Percentiles rank a stretch among this genome's conserved stretches.
phyloP scores from a whole-genome alignment of 2,113 vertebrate genomes.

The Bettongia penicillata region DNA sequence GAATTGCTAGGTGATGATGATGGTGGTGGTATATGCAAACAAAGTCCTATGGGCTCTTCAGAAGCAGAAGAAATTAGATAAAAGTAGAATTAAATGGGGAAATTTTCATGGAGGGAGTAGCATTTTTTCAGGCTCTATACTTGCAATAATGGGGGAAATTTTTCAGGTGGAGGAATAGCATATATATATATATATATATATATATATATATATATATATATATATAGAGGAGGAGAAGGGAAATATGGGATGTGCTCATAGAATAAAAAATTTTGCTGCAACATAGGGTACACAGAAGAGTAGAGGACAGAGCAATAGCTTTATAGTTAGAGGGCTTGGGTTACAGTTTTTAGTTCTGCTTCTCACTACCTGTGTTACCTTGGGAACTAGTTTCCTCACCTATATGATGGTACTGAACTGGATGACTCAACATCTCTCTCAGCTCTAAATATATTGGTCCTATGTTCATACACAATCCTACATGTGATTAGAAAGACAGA shows the following conservation, averaged over 20 bases:
- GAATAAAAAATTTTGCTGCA: not conserved
- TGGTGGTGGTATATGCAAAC: not conserved
- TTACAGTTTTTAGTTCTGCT: not conserved
- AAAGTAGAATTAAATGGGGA: not conserved
- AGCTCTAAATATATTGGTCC: not conserved
- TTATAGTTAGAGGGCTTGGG: not conserved
- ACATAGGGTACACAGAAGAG: not conserved
- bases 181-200: not conserved
- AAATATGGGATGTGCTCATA: not conserved
- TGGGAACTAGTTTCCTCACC: not conserved
- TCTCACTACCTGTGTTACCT: not conserved
- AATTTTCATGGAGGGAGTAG: not conserved
- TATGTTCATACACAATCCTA: not conserved
- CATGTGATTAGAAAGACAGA: not conserved
- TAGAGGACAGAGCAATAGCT: not conserved
- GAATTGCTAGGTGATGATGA: not conserved
- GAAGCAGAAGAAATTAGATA: not conserved
- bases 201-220: too few species aligned
- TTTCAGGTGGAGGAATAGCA: not conserved
- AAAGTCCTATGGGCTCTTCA: not conserved
- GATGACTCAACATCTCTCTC: not conserved
- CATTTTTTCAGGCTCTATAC: not conserved
- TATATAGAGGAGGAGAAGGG: not conserved
- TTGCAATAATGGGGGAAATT: not conserved
- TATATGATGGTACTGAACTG: not conserved